Base-by-base conservation (phyloP, 2,113 vertebrate genomes). In the Oryzias celebensis region DNA sequence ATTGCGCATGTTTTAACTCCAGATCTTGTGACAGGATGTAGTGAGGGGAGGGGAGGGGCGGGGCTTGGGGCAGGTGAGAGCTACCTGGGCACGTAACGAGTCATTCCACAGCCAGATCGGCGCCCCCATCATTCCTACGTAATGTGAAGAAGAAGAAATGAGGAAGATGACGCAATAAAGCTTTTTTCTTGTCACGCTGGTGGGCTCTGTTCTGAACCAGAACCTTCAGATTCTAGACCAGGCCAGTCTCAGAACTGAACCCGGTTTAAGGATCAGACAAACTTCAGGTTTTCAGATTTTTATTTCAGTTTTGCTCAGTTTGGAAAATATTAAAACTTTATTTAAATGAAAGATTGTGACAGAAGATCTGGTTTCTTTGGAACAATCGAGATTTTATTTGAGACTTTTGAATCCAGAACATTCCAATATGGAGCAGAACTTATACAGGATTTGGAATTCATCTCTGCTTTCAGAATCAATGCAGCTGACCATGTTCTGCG, bases 1-100 rank as follows among this genome's bases (percentile, higher is more conserved):
- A 78, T 81, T 76, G 73, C 42, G 87, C 83, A 91, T 90, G 89
- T 90, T 88, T 88, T 85, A 79, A 77, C 60, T 74, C 65, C 56
- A 45, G 73, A 62, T 73, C 64, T 49, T 67, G 52, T 80, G 72
- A 68, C 46, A 22, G 41, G 61, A 54, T 46, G 62, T 58, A 26
- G 49, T 67, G 53, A 26, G 60, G 12, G 62, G 16, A 18, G 16
- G 54, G 43, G 46, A 36, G 54, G 45, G 58, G 71, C 14, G 54
- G 45, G 58, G 71, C 14, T 76, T 36, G 20, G 1, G 1, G n/a
- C 57, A 72, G 62, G 52, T 73, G 59, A 54, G 42, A 16, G 26
- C 67, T 26, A 72, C 63, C 63, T 72, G 54, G 52, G 62, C 16
- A 7, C 72, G 52, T 47, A 52, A 79, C n/a, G 62, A 73, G 61